Conservation (phyloP, 2,888 invertebrate species). For the Tanaodytes sp. region DNA sequence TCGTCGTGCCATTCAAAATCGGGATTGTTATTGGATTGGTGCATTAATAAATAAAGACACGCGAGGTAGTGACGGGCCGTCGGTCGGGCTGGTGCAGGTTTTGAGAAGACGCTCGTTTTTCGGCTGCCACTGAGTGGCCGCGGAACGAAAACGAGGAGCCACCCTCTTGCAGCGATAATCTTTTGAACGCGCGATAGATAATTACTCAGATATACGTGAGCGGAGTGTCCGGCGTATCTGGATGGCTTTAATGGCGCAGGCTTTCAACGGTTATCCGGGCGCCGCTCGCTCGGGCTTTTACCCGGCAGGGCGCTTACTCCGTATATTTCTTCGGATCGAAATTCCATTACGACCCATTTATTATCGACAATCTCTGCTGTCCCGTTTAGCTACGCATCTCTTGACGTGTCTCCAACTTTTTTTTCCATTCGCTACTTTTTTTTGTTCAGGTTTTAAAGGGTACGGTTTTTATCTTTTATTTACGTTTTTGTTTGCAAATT, state of each 20-base stretch:
- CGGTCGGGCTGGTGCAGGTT: conserved; percentile 23
- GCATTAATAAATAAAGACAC: conserved; percentile 41
- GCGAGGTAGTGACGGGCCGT: conserved; percentile 33
- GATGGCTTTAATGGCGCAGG: conserved; percentile 71
- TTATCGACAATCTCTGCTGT: conserved; percentile 58
- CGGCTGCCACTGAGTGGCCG: conserved; percentile 9
- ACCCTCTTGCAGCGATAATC: conserved; percentile 62
- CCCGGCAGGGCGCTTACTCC: conserved; percentile 62
- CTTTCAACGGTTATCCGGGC: conserved; percentile 70
- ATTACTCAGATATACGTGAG: conserved; percentile 69
- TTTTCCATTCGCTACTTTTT: conserved; percentile 6
- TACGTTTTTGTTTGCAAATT: too few relatives aligned
- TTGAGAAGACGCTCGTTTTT: conserved; percentile 24
- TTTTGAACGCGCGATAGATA: conserved; percentile 67
- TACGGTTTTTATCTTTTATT: too few relatives aligned
- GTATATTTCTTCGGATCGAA: conserved; percentile 61
- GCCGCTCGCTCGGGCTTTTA: conserved; percentile 68
- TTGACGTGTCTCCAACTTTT: conserved; percentile 17
- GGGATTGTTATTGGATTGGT: conserved; percentile 29
- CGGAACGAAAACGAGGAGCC: conserved; percentile 31
- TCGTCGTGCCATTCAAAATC: conserved; percentile 30
- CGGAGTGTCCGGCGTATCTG: conserved; percentile 68
- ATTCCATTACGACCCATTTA: conserved; percentile 69
- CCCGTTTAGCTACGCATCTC: conserved; percentile 10
- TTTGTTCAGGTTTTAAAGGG: too few relatives aligned